A percentile compares a stretch with the other conserved stretches of the same genome.
These are phyloP conservation scores for Antechinus flavipes DNA, from an alignment of 2,113 vertebrate species.

Conservation along the genomic window DNA sequence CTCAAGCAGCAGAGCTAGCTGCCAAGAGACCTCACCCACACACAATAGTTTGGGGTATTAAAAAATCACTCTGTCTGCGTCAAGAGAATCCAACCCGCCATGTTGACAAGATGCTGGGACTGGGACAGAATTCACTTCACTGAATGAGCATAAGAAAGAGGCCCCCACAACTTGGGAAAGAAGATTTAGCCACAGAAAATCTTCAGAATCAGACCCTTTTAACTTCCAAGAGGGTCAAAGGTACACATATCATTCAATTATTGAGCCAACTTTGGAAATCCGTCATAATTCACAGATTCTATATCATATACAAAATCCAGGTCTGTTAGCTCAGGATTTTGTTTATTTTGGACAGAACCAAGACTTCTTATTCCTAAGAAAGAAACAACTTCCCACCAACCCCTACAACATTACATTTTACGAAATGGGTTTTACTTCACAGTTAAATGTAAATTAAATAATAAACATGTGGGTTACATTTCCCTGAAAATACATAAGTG, in stretches of 20 bases:
- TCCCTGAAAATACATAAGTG: slow-evolving; percentile 65
- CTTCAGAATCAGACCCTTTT: not conserved
- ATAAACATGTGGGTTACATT: slow-evolving; percentile 64
- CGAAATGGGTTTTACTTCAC: slow-evolving; percentile 53
- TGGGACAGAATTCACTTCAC: not conserved
- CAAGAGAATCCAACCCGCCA: slow-evolving; percentile 12
- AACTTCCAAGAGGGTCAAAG: not conserved
- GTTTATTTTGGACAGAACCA: slow-evolving; percentile 40
- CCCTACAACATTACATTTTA: slow-evolving; percentile 44
- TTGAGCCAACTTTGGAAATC: not conserved
- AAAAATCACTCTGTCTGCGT: not conserved
- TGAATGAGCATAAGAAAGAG: not conserved
- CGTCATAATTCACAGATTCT: not conserved
- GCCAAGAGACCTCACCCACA: not conserved
- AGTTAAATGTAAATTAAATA: slow-evolving; percentile 68
- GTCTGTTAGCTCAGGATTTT: not conserved
- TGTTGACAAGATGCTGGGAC: not conserved
- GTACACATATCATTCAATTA: not conserved
- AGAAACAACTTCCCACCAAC: slow-evolving; percentile 36
- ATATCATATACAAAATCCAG: not conserved
- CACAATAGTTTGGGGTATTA: not conserved
- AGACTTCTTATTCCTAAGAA: slow-evolving; percentile 35
- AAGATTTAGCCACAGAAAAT: not conserved
- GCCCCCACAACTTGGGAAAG: not conserved
- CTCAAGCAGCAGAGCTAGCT: not conserved